These are phyloP conservation scores for Lonchura striata DNA, from an alignment of 2,113 vertebrate genomes.

Conservation along the genomic window DNA sequence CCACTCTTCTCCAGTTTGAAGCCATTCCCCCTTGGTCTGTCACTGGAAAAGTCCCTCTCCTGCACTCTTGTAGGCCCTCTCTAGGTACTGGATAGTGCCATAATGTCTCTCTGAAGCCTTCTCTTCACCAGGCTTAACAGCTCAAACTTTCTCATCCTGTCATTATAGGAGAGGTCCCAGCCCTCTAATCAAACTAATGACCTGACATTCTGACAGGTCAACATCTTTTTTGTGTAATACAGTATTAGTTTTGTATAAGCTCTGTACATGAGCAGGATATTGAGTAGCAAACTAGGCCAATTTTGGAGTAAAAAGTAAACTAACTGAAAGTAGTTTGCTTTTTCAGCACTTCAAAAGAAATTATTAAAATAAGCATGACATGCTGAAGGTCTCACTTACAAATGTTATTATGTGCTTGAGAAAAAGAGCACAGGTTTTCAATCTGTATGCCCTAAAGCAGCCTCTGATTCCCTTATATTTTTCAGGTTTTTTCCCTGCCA, in stretches of 20 bases:
- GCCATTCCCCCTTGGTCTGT: neutral
- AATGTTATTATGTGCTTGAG: neutral
- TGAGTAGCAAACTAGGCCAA: neutral
- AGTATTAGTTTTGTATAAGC: neutral
- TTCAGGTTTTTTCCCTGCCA: neutral
- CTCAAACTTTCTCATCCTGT: neutral
- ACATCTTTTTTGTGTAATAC: neutral
- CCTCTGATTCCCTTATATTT: neutral
- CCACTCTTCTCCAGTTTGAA: too few relatives aligned
- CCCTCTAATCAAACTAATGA: neutral
- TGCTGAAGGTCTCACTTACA: neutral
- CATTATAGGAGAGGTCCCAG: fast-evolving
- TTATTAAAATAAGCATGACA: neutral
- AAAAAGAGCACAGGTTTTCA: slow-evolving; percentile 13
- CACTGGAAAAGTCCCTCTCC: neutral
- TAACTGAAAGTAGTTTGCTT: neutral
- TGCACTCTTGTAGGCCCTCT: neutral
- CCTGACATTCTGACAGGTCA: neutral
- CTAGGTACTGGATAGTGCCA: neutral
- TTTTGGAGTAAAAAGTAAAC: neutral
- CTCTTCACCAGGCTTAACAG: neutral
- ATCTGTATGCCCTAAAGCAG: neutral
- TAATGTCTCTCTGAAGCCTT: neutral
- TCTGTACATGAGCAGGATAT: neutral
- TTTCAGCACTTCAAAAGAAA: slow-evolving; percentile 12